Conservation (phyloP, 2,888 invertebrate species). For the Phyto melanocephala region DNA sequence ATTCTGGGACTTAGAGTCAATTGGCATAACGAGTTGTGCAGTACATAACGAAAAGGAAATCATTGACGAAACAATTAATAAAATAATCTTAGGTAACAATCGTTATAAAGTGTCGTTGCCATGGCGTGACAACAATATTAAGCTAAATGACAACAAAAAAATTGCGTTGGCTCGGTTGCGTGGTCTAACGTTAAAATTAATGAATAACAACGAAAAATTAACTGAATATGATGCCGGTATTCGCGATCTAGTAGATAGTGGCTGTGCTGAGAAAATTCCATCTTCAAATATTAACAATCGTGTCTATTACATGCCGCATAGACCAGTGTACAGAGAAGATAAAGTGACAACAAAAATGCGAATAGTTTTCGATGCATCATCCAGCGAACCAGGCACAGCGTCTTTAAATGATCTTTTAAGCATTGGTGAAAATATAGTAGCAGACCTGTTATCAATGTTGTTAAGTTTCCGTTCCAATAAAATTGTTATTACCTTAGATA, state of each 20-base stretch:
- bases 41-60: not conserved
- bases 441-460: slow-evolving; percentile 47
- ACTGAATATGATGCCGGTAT: slow-evolving; percentile 45
- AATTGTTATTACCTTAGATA: slow-evolving; percentile 57
- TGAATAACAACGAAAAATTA: slow-evolving; percentile 28
- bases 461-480: slow-evolving; percentile 60
- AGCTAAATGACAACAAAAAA: slow-evolving; percentile 31
- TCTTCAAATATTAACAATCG: not conserved
- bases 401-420: slow-evolving; percentile 55
- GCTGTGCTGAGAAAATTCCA: not conserved
- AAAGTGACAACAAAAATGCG: not conserved
- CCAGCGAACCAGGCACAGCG: slow-evolving; percentile 35
- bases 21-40: slow-evolving; percentile 33
- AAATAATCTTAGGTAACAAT: slow-evolving; percentile 22
- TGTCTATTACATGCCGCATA: not conserved
- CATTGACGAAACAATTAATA: slow-evolving; percentile 11
- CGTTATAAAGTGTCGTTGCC: slow-evolving; percentile 47
- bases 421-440: slow-evolving; percentile 52
- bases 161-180: not conserved
- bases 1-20: slow-evolving; percentile 52
- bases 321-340: not conserved
- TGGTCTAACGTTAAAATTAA: slow-evolving; percentile 22
- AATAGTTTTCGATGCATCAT: slow-evolving; percentile 20
- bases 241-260: not conserved
- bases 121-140: not conserved